Conservation (phyloP, 2,113 vertebrate species). For the Syngnathus scovelli region DNA sequence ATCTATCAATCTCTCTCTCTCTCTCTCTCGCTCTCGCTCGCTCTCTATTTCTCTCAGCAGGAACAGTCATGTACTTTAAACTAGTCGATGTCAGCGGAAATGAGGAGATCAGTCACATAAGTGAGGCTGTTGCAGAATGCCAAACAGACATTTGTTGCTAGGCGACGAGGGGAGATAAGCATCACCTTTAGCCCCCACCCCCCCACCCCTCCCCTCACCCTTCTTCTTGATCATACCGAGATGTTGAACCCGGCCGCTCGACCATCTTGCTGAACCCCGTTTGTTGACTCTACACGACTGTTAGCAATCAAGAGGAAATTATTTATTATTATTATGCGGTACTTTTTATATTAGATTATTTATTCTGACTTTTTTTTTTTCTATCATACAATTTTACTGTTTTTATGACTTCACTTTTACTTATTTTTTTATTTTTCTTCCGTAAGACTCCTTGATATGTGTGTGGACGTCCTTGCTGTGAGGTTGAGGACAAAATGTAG, state of each 20-base stretch:
- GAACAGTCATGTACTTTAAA: no score
- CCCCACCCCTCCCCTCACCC: neutral
- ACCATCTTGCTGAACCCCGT: constrained; percentile 15
- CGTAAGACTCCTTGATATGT: no score
- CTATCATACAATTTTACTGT: no score
- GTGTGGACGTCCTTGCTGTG: neutral
- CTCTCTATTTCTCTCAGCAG: no score
- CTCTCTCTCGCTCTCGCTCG: no score
- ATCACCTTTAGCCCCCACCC: constrained; percentile 15
- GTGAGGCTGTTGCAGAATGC: neutral
- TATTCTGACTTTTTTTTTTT: no score
- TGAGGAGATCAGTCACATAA: neutral
- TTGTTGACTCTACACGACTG: constrained; percentile 16
- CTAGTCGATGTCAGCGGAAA: neutral
- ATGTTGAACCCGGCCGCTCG: constrained; percentile 25
- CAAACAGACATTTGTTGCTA: constrained; percentile 38
- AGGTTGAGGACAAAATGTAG: neutral
- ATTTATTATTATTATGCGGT: neutral
- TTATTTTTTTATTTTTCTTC: no score
- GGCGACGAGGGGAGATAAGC: constrained; percentile 25
- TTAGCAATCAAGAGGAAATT: constrained; percentile 10
- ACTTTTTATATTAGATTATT: neutral
- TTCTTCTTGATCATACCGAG: constrained; percentile 6
- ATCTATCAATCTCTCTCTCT: no score
- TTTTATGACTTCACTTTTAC: no score